These are phyloP conservation scores for Simalia tracyae DNA, from an alignment of 2,797 vertebrate genomes.

Conservation along the genomic window DNA sequence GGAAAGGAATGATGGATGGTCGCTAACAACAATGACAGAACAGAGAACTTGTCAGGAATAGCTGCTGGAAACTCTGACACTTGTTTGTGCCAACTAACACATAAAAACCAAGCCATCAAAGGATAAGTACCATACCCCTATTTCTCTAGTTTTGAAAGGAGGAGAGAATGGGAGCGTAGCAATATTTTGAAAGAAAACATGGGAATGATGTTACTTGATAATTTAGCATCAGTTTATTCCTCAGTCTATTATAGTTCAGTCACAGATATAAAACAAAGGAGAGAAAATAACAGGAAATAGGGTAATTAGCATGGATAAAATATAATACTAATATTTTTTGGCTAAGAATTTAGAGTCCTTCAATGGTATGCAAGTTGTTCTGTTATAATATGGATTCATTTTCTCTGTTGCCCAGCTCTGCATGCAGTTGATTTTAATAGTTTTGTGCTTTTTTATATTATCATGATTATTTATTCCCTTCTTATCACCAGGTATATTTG, in stretches of 20 bases:
- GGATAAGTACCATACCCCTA: not conserved
- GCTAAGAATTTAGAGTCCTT: not conserved
- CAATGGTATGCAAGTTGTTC: not conserved
- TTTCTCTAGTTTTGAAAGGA: not conserved
- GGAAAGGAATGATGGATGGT: not conserved
- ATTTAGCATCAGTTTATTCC: not conserved
- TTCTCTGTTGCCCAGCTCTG: not conserved
- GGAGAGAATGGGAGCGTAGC: not conserved
- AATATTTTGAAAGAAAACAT: not conserved
- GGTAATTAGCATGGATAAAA: not conserved
- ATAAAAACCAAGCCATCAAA: not conserved
- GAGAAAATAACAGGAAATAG: not conserved
- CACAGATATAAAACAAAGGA: not conserved
- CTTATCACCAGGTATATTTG: not conserved
- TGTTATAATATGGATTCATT: not conserved
- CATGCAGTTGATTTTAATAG: not conserved
- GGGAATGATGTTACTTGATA: not conserved
- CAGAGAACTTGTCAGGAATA: not conserved
- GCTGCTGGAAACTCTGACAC: not conserved
- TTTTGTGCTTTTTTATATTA: not conserved
- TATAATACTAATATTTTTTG: not conserved
- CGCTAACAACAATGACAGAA: not conserved
- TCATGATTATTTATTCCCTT: not conserved
- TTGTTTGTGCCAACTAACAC: not conserved
- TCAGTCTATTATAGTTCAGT: not conserved